Conservation (phyloP, 2,888 invertebrate genomes). For the Drosophila nigricruria region DNA sequence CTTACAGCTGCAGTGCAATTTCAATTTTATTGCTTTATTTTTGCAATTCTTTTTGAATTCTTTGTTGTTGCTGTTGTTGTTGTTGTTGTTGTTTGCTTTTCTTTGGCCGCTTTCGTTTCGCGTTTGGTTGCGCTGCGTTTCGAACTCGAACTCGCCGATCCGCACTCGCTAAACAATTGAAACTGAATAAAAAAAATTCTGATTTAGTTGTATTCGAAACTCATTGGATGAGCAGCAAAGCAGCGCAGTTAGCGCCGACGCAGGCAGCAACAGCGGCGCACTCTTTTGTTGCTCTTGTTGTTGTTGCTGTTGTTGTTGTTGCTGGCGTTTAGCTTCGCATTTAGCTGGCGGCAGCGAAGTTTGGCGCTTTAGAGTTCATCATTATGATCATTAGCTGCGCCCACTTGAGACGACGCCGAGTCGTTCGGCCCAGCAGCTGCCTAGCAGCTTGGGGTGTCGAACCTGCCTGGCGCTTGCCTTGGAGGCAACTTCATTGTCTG, state of each 20-base stretch:
- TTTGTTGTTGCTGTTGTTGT: slow-evolving; percentile 18
- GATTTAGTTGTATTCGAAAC: slow-evolving; percentile 82
- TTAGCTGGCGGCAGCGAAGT: slow-evolving; percentile 59
- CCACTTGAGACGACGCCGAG: slow-evolving; percentile 40
- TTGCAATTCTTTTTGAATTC: slow-evolving; percentile 19
- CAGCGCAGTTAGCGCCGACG: slow-evolving; percentile 55
- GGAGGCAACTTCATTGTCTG: slow-evolving; percentile 24
- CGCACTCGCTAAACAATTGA: slow-evolving; percentile 84
- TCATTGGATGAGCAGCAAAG: slow-evolving; percentile 75
- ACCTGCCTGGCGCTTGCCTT: slow-evolving; percentile 50
- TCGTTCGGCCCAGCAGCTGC: not conserved
- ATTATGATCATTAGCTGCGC: slow-evolving; percentile 70
- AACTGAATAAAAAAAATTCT: slow-evolving; percentile 84
- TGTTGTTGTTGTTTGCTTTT: slow-evolving; percentile 1
- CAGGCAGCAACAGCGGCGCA: slow-evolving; percentile 26
- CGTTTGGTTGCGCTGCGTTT: slow-evolving; percentile 57
- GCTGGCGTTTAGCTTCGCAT: slow-evolving; percentile 69
- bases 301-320: slow-evolving; percentile 27
- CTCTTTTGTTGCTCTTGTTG: slow-evolving; percentile 42
- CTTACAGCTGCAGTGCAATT: slow-evolving; percentile 36
- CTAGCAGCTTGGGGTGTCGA: slow-evolving; percentile 19
- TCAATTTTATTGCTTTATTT: slow-evolving; percentile 29
- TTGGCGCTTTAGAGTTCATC: slow-evolving; percentile 70
- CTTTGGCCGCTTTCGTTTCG: slow-evolving; percentile 46
- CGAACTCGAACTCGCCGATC: slow-evolving; percentile 73